Evolutionary conservation across 2,888 invertebrate genomes (phyloP), one percentile per base, ranked within the genome.

Genomic region (Choristoneura rosaceana): DNA sequence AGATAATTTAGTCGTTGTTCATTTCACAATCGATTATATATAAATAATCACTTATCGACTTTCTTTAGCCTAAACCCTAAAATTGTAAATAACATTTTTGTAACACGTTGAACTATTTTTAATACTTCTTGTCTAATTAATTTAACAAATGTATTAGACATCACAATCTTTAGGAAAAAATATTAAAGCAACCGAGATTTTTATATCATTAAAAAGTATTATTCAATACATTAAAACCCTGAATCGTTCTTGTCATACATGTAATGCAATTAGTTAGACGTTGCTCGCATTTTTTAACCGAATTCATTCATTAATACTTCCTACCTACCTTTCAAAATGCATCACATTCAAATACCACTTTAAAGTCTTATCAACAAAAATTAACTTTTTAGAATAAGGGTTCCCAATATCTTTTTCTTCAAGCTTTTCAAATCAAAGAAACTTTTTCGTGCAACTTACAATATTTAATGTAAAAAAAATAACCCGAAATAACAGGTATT

Each of bases 171-270:
- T 38, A 60, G 60, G 60, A 60, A 38, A 60, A 60, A 34, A n/a
- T 45, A 47, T 47, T 38, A 9, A 38, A 38, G 9, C n/a, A 38
- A 55, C 55, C 17, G 3, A 59, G n/a, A 15, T 38, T 14, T 45
- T 62, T 17, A 45, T 25, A 61, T 15, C 9, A 43, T 62, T 45
- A 61, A 15, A 9, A 43, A 8, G 43, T 43, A 43, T 12, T 43
- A n/a, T 43, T 8, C 25, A 34, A 34, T 8, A 10, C 34, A 12
- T 12, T 17, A 25, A 41, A 41, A 62, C 62, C 62, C 62, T 62
- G 62, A 43, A 62, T 25, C 62, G 14, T 62, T 62, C 62, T 62
- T 25, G 17, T 25, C 62, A 25, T 45, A 45, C 3, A 33, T 62
- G n/a, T 7, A 45, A 43, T 34, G 7, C n/a, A 9, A 15, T 38